These are phyloP conservation scores for Sebastiscus albofasciatus DNA, from an alignment of 2,797 vertebrate genomes.

Conservation along the genomic window DNA sequence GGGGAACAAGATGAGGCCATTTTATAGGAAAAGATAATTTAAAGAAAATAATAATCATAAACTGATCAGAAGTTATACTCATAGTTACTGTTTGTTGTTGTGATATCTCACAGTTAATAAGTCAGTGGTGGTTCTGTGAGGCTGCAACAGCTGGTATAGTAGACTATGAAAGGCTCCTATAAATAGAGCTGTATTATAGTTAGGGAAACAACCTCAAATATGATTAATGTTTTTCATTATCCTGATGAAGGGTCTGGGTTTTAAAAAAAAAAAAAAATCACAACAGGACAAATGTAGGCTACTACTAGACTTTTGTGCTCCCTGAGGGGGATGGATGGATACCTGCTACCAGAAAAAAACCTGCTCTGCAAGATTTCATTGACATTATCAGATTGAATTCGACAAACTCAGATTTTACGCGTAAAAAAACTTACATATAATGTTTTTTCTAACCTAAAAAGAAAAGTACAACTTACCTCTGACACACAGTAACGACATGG, in stretches of 20 bases:
- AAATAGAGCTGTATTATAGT: not conserved
- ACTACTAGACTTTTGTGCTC: not conserved
- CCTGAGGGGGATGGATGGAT: no score
- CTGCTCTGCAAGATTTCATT: not conserved
- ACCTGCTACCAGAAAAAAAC: not conserved
- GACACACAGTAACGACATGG: constrained; percentile 86
- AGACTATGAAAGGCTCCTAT: not conserved
- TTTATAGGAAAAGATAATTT: no score
- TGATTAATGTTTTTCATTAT: no score
- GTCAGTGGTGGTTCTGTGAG: not conserved
- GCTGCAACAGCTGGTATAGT: constrained; percentile 22
- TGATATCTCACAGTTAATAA: not conserved
- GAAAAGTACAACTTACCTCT: constrained; percentile 70
- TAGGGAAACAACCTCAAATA: not conserved
- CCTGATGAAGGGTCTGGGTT: accelerated
- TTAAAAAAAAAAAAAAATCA: not conserved
- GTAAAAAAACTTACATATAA: not conserved
- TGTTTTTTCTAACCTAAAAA: not conserved
- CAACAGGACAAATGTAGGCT: not conserved
- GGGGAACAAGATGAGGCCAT: no score
- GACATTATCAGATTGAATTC: not conserved
- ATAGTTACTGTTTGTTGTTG: not conserved
- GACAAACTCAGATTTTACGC: not conserved
- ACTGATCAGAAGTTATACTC: not conserved
- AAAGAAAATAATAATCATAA: no score